phyloP scores from a whole-genome alignment of 2,888 invertebrate genomes.

The Meta bourneti region DNA sequence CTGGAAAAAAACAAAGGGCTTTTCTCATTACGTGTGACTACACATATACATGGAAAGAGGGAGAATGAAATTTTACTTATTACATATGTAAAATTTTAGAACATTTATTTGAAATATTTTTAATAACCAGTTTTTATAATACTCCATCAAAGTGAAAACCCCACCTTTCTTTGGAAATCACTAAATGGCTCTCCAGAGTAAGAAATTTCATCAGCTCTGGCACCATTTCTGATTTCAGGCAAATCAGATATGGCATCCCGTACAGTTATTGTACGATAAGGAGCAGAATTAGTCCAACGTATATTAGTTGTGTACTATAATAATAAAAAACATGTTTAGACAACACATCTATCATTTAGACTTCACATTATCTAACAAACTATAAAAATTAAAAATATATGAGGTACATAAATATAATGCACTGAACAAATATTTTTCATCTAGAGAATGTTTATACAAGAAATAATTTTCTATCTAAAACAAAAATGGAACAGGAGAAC shows the following conservation, averaged over 20 bases:
- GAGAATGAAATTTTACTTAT: no score
- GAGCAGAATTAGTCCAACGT: slow-evolving; percentile 82
- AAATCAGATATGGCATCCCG: slow-evolving; percentile 92
- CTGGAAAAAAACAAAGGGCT: no score
- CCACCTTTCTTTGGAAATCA: slow-evolving; percentile 86
- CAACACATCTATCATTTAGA: neutral
- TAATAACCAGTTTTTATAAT: no score
- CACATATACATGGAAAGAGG: no score
- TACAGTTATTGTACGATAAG: slow-evolving; percentile 88
- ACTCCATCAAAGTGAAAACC: no score
- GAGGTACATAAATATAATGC: no score
- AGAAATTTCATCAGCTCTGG: slow-evolving; percentile 85
- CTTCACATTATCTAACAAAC: neutral
- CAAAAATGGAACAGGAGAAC: no score
- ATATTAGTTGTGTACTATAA: slow-evolving; percentile 55
- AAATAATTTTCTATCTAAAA: neutral
- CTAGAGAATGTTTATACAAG: neutral
- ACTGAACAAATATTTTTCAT: neutral
- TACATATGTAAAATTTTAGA: no score
- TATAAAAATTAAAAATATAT: no score
- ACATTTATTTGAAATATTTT: no score
- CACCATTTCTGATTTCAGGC: slow-evolving; percentile 88
- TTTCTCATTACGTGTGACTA: no score
- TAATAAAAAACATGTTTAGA: neutral
- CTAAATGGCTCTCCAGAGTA: slow-evolving; percentile 87